A percentile compares a stretch with the other conserved stretches of the same genome.
phyloP scores from a whole-genome alignment of 2,113 vertebrate species.

The Gasterosteus aculeatus region DNA sequence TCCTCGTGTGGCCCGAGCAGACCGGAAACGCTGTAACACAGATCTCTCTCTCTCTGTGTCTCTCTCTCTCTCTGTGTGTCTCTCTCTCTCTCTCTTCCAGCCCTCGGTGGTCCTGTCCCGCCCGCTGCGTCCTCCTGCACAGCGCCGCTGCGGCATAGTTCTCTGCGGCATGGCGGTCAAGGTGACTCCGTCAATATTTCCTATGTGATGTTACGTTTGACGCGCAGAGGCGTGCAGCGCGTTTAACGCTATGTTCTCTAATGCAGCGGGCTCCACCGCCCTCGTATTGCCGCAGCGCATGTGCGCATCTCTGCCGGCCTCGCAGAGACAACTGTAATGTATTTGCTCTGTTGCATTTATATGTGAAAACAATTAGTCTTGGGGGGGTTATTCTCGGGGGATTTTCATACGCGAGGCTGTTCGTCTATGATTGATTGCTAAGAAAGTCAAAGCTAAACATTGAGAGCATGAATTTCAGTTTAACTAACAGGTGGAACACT shows the following conservation, averaged over 20 bases:
- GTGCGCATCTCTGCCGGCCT: slow-evolving; percentile 62
- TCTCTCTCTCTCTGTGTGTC: too few relatives aligned
- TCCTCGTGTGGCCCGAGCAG: slow-evolving; percentile 48
- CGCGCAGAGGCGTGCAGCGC: slow-evolving; percentile 26
- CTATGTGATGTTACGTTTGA: slow-evolving; percentile 65
- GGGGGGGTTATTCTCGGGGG: background rate
- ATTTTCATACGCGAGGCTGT: slow-evolving; percentile 11
- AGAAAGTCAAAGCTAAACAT: slow-evolving; percentile 40
- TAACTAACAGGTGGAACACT: background rate
- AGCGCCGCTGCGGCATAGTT: slow-evolving; percentile 63
- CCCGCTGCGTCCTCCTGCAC: slow-evolving; percentile 52
- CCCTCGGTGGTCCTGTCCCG: slow-evolving; percentile 29
- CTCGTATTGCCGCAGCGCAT: slow-evolving; percentile 43
- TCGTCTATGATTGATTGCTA: slow-evolving; percentile 26
- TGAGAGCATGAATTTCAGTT: slow-evolving; percentile 34
- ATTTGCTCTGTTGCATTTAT: slow-evolving; percentile 52
- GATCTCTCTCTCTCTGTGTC: slow-evolving; percentile 6
- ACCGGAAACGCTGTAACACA: slow-evolving; percentile 41
- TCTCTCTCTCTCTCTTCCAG: slow-evolving; percentile 4
- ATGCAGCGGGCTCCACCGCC: slow-evolving; percentile 20
- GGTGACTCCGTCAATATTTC: slow-evolving; percentile 90
- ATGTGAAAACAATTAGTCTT: background rate
- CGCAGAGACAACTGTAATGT: slow-evolving; percentile 49
- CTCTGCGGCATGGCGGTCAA: slow-evolving; percentile 95
- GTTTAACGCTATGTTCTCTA: slow-evolving; percentile 11